Percentiles rank a stretch among this genome's conserved stretches.
Evolutionary conservation across 1,140 invertebrate genomes (phyloP).

Genomic region (Conopomorpha cramerella): DNA sequence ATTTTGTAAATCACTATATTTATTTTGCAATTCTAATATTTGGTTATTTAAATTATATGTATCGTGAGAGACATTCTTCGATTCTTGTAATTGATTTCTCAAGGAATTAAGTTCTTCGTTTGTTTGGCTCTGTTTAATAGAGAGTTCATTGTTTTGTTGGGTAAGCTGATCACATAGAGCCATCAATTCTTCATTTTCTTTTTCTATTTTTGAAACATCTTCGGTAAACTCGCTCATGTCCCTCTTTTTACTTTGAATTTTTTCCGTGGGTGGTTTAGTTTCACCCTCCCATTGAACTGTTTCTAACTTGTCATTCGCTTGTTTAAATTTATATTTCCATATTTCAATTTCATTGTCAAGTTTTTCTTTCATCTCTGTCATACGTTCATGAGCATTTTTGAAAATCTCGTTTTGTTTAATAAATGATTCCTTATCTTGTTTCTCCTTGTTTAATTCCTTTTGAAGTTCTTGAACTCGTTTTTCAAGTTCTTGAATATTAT

Average conservation of each 20-base stretch:
- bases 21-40: neutral
- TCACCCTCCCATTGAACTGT: conserved; percentile 64
- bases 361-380: conserved; percentile 79
- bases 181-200: conserved; percentile 76
- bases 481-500: conserved; percentile 68
- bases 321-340: conserved; percentile 70
- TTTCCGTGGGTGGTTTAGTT: conserved; percentile 14
- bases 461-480: conserved; percentile 65
- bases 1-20: conserved; percentile 15
- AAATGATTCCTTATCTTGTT: conserved; percentile 68
- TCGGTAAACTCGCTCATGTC: conserved; percentile 47
- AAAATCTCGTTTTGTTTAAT: conserved; percentile 75
- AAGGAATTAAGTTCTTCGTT: conserved; percentile 18
- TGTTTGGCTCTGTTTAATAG: conserved; percentile 13
- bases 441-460: conserved; percentile 63
- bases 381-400: conserved; percentile 75
- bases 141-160: conserved; percentile 26
- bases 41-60: neutral
- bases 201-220: conserved; percentile 65
- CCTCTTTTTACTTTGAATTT: conserved; percentile 2
- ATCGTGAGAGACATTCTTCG: neutral
- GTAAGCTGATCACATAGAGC: conserved; percentile 60
- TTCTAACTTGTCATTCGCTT: conserved; percentile 66
- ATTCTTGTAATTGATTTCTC: conserved; percentile 11
- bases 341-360: conserved; percentile 74